A percentile compares a stretch with the other conserved stretches of the same genome.
Conservation (phyloP, 2,113 vertebrate species). For the Sialia sialis region DNA sequence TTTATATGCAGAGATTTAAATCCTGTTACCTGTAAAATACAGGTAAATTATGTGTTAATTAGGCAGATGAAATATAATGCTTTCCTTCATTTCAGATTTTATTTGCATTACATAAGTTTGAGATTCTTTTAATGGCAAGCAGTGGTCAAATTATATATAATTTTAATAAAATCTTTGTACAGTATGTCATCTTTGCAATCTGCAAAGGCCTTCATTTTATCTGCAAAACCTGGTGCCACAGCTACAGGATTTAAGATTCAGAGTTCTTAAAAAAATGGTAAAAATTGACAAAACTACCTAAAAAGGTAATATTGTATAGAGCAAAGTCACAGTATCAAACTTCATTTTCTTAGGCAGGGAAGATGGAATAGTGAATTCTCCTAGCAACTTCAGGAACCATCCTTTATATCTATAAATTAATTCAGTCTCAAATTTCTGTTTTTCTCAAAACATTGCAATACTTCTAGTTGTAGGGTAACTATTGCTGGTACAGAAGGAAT, state of each 20-base stretch:
- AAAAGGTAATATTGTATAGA: background rate
- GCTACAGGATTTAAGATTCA: background rate
- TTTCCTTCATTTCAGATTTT: background rate
- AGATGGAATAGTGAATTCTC: background rate
- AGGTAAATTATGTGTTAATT: background rate
- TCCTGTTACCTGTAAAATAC: background rate
- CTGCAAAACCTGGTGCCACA: background rate
- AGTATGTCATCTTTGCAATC: background rate
- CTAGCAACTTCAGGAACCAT: background rate
- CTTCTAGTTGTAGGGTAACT: background rate
- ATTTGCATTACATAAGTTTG: background rate
- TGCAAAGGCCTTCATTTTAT: background rate
- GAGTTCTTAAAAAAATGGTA: background rate
- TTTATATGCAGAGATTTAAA: background rate
- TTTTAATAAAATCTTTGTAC: background rate
- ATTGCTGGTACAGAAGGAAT: background rate
- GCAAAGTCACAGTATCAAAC: background rate
- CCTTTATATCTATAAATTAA: background rate
- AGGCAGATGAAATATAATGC: background rate
- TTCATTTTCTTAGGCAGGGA: background rate
- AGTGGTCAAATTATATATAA: background rate
- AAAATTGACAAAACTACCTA: background rate
- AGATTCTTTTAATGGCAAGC: background rate
- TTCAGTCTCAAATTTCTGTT: background rate
- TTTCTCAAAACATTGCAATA: background rate